A percentile compares a stretch with the other conserved stretches of the same genome.
Evolutionary conservation across 2,888 invertebrate genomes (phyloP).

Genomic region (Diabrotica balteata): DNA sequence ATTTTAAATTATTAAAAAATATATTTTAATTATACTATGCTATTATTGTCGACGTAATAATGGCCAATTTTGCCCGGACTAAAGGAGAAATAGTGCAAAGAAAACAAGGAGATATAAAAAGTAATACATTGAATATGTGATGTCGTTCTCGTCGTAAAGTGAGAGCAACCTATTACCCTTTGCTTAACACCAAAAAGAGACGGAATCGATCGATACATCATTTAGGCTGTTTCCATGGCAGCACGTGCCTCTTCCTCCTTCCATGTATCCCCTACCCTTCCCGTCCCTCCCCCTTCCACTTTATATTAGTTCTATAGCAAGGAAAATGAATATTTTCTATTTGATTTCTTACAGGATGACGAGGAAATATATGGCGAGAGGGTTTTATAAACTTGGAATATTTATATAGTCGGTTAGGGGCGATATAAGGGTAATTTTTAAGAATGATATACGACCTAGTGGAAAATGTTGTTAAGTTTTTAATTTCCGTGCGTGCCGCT

Average conservation of each 20-base stretch:
- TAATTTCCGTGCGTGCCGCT: background rate
- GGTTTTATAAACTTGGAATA: constrained; percentile 17
- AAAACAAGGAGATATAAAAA: constrained; percentile 52
- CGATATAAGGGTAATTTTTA: constrained; percentile 10
- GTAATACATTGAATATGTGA: constrained; percentile 63
- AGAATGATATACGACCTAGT: constrained; percentile 6
- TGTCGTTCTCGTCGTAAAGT: constrained; percentile 55
- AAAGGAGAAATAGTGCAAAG: constrained; percentile 36
- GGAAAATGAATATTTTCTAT: constrained; percentile 60
- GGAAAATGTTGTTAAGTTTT: background rate
- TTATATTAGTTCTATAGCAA: constrained; percentile 58
- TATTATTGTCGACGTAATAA: no score
- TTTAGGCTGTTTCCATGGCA: constrained; percentile 65
- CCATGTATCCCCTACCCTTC: constrained; percentile 46
- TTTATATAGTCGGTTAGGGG: constrained; percentile 16
- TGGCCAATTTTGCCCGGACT: constrained; percentile 24
- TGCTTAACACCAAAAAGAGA: constrained; percentile 53
- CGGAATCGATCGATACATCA: constrained; percentile 62
- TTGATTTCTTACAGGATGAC: constrained; percentile 53
- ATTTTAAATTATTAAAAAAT: no score
- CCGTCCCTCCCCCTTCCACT: constrained; percentile 49
- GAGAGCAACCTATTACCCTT: constrained; percentile 18
- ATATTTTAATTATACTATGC: no score
- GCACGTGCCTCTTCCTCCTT: constrained; percentile 59
- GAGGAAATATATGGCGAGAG: constrained; percentile 17